A percentile compares a stretch with the other conserved stretches of the same genome.
These are phyloP conservation scores for Cephonodes hylas DNA, from an alignment of 2,888 invertebrate species.

Conservation along the genomic window DNA sequence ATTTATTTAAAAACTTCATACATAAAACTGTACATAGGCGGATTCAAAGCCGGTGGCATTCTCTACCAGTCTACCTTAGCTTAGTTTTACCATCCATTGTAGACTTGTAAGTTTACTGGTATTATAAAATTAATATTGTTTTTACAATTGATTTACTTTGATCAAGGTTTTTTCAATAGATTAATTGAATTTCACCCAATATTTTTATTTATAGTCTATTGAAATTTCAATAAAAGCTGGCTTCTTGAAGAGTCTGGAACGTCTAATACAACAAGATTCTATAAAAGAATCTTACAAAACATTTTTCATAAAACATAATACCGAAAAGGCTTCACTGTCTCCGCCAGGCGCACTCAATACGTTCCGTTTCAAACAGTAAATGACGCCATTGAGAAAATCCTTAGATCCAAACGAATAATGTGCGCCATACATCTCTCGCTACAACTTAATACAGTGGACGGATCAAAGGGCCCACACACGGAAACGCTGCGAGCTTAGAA, in stretches of 20 bases:
- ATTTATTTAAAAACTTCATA: no score
- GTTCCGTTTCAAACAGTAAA: slow-evolving; percentile 50
- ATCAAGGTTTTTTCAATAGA: no score
- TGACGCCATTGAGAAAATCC: slow-evolving; percentile 64
- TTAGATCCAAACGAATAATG: slow-evolving; percentile 71
- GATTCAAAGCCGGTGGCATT: no score
- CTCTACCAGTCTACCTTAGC: no score
- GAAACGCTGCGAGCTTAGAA: slow-evolving; percentile 76
- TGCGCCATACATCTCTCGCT: slow-evolving; percentile 68
- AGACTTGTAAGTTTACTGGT: no score
- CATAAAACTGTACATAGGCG: no score
- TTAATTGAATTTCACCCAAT: no score
- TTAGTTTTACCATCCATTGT: no score
- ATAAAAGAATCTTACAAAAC: slow-evolving; percentile 25
- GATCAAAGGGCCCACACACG: slow-evolving; percentile 78
- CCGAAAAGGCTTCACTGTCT: slow-evolving; percentile 33
- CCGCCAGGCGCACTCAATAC: slow-evolving; percentile 38
- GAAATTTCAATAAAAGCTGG: background rate
- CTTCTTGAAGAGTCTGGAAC: background rate
- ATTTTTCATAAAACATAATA: slow-evolving; percentile 15
- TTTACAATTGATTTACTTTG: no score
- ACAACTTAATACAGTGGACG: slow-evolving; percentile 76
- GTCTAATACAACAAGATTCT: slow-evolving; percentile 14
- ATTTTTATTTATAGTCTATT: background rate
- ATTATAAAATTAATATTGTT: no score